phyloP scores from a whole-genome alignment of 2,113 vertebrate genomes.

The Notiomystis cincta region DNA sequence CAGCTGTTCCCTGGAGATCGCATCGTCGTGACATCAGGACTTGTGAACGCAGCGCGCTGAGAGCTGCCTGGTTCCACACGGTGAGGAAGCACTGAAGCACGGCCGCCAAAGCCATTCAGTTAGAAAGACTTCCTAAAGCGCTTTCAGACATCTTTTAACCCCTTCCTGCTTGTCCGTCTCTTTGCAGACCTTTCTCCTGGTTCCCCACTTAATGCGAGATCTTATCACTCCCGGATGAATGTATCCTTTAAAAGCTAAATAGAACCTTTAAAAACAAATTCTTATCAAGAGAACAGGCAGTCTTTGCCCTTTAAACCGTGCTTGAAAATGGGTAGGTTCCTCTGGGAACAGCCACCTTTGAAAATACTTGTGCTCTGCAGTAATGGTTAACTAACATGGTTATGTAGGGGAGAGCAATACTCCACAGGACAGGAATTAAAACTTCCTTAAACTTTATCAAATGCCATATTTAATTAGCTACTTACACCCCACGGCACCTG shows the following conservation, averaged over 20 bases:
- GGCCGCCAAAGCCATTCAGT: constrained; percentile 19
- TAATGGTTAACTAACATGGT: constrained; percentile 39
- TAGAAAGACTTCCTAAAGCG: constrained; percentile 45
- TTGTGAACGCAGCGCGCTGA: not conserved
- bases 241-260: not conserved
- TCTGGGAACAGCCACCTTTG: not conserved
- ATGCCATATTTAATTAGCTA: not conserved
- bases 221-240: not conserved
- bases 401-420: not conserved
- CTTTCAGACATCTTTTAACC: constrained; percentile 29
- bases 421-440: constrained; percentile 14
- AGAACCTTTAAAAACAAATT: not conserved
- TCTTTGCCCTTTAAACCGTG: constrained; percentile 11
- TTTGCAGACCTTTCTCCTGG: not conserved
- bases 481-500: not conserved
- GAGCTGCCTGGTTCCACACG: constrained; percentile 27
- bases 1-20: not conserved
- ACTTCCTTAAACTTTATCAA: constrained; percentile 9
- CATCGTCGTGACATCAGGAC: not conserved
- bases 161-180: not conserved
- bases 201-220: not conserved
- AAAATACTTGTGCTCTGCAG: not conserved
- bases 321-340: not conserved
- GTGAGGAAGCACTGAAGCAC: constrained; percentile 22
- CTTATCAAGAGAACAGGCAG: not conserved